A percentile compares a stretch with the other conserved stretches of the same genome.
These are phyloP conservation scores for Semaprochilodus insignis DNA, from an alignment of 2,797 vertebrate genomes.

Conservation along the genomic window DNA sequence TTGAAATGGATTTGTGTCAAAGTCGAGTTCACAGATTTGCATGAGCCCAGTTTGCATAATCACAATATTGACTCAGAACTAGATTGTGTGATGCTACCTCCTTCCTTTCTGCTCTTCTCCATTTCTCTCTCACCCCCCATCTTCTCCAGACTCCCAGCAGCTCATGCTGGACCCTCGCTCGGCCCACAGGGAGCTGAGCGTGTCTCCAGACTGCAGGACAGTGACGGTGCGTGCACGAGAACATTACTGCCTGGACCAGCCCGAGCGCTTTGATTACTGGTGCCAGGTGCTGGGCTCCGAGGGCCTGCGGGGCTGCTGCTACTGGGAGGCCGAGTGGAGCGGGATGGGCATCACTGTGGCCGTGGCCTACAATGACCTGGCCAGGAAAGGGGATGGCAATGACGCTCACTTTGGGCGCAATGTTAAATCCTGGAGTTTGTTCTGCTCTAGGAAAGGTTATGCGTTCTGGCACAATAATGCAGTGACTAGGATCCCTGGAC, in stretches of 20 bases:
- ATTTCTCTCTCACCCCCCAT: slow-evolving; percentile 8
- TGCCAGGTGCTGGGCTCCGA: slow-evolving; percentile 58
- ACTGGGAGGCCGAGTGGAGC: slow-evolving; percentile 54
- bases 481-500: slow-evolving; percentile 39
- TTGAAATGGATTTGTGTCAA: background rate
- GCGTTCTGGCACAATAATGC: slow-evolving; percentile 38
- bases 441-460: slow-evolving; percentile 51
- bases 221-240: slow-evolving; percentile 22
- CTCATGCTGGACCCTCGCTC: slow-evolving; percentile 39
- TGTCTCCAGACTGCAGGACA: slow-evolving; percentile 44
- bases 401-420: slow-evolving; percentile 61
- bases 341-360: slow-evolving; percentile 49
- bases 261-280: slow-evolving; percentile 60
- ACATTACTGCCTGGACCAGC: slow-evolving; percentile 46
- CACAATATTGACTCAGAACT: background rate
- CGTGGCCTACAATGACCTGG: slow-evolving; percentile 48
- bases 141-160: slow-evolving; percentile 35
- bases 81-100: background rate
- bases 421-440: slow-evolving; percentile 59
- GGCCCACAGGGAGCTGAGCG: slow-evolving; percentile 39
- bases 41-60: background rate
- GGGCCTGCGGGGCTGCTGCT: slow-evolving; percentile 46
- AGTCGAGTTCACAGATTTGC: background rate
- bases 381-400: slow-evolving; percentile 56
- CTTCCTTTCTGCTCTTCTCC: slow-evolving; percentile 15